Evolutionary conservation across 2,888 invertebrate genomes (phyloP).

Genomic region (Apocheima hispidaria): DNA sequence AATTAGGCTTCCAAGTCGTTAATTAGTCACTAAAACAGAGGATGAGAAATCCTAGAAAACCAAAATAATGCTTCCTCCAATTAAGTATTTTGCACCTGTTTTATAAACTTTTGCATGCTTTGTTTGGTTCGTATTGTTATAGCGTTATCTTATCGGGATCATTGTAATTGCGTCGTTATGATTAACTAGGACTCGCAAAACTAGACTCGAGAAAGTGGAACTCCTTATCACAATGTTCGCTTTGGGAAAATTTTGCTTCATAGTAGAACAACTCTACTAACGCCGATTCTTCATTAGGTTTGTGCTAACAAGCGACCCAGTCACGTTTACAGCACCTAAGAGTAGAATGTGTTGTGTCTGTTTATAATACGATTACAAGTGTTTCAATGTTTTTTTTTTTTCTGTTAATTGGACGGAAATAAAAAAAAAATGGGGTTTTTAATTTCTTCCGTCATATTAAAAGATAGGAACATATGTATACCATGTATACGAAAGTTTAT

Average conservation of each 20-base stretch:
- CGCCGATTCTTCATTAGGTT: neutral
- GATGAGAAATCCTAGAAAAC: slow-evolving; percentile 28
- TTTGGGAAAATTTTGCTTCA: slow-evolving; percentile 4
- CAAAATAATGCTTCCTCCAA: slow-evolving; percentile 15
- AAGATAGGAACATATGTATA: too few species aligned
- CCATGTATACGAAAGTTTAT: too few species aligned
- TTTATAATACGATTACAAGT: too few species aligned
- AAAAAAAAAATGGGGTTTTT: too few species aligned
- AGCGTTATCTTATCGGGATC: slow-evolving; percentile 29
- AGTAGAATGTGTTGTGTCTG: too few species aligned
- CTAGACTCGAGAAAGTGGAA: slow-evolving; percentile 16
- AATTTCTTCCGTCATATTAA: too few species aligned
- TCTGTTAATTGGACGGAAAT: too few species aligned
- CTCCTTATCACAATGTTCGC: slow-evolving; percentile 16
- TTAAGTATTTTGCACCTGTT: slow-evolving; percentile 10
- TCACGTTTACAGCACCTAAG: too few species aligned
- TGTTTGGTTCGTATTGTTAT: slow-evolving; percentile 27
- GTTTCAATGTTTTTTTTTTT: too few species aligned
- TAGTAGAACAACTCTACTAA: neutral
- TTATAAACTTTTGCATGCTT: slow-evolving; percentile 23
- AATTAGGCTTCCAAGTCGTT: slow-evolving; percentile 6
- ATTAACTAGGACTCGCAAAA: slow-evolving; percentile 9
- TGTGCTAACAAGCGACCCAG: neutral
- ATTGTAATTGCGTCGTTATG: slow-evolving; percentile 30
- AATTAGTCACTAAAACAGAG: neutral